Evolutionary conservation across 2,797 vertebrate genomes (phyloP), one percentile per base, ranked within the genome.

Genomic region (Pteropus rufus): DNA sequence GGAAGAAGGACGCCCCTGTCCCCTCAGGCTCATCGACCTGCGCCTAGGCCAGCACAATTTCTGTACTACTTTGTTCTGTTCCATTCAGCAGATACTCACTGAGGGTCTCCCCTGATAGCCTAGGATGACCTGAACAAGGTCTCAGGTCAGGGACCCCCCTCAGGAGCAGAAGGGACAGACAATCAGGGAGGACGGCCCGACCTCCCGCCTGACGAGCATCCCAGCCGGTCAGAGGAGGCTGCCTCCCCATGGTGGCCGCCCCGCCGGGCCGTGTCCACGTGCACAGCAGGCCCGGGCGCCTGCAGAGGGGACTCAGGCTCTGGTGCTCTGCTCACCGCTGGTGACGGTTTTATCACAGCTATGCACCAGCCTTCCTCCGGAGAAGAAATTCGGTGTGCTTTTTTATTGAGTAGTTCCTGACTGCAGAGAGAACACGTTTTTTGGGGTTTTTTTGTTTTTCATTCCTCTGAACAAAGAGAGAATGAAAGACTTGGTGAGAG

Each of bases 201-300:
- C 29, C 24, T 62, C 19, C 54, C 0, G 0, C 79, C 69, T 4
- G 1, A 7, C 29, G 19, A 46, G 44, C 58, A 5, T 72, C 10
- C 12, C 65, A 10, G 21, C 29, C 36, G 2, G 6, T 26, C 73
- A 2, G 18, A 70, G 89, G 64, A 80, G 73, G 26, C 24, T 10
- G 4, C 41, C 56, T 70, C 6, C 49, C 23, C 23, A 41, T 10
- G 16, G 54, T 14, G 10, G 9, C 34, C n/a, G 10, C 60, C 49
- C 12, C 10, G 4, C 56, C 39, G 9, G 29, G 39, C 39, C 1
- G 8, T 24, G 19, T 14, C 15, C 64, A 2, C 2, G 0, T 7
- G 76, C n/a, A 58, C 62, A 41, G 49, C 26, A 4, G 31, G 1
- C 6, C 18, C 3, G 10, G 41, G 44, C 21, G 83, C 82, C 41